Evolutionary conservation across 2,888 invertebrate genomes (phyloP), one percentile per base, ranked within the genome.

Genomic region (Nipponacmea schrenckii): DNA sequence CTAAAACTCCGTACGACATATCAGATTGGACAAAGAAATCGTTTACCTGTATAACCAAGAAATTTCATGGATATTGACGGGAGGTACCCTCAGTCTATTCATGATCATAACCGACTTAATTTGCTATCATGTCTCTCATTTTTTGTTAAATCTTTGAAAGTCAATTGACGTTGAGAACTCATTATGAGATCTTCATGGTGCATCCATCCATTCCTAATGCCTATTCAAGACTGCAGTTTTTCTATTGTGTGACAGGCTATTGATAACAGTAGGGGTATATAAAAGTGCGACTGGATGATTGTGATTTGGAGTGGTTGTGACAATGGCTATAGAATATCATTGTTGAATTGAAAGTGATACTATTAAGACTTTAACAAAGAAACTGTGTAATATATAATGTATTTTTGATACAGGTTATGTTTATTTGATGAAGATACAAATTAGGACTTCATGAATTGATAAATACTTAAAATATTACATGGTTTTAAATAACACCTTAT

Each of bases 301-400:
- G 56, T 24, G 56, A 24, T 56, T 24, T 24, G 56, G 20, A 56
- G 56, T 56, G 56, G 1, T 20, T 24, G 24, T 24, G 10, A 56
- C 56, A 56, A 56, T 56, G 24, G 56, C 56, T 56, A 20, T 56
- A 56, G 24, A 56, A 56, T 12, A 20, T 24, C 24, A 56, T 24
- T 56, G 56, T 56, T 56, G 20, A 24, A 56, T 56, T 56, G 56
- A 56, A 56, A 56, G 56, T 56, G 56, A 56, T 56, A 56, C 20
- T 20, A 20, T 56, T 24, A 20, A 24, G 24, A 20, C 12, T 56
- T 24, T 24, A 24, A 56, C 24, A 56, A 56, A 24, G 56, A 14
- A 24, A 24, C 20, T 24, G n/a, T 56, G 4, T 24, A 56, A 56
- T 10, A 56, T 12, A 56, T 56, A 56, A 56, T 39, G 39, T 39